phyloP scores from a whole-genome alignment of 1,140 invertebrate species.

The Doryteuthis pealeii region DNA sequence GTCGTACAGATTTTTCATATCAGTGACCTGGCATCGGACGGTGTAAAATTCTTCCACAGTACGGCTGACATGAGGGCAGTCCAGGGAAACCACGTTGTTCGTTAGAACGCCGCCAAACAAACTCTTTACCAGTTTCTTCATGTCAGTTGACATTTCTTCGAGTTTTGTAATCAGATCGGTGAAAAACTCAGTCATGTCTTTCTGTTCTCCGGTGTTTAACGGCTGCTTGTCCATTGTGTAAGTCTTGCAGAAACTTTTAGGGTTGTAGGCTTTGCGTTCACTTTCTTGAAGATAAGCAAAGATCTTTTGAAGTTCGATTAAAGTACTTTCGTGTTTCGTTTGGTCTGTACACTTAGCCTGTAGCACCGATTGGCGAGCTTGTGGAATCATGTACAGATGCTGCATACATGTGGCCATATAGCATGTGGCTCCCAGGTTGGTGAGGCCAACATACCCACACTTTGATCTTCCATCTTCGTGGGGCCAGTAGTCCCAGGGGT shows the following conservation, averaged over 20 bases:
- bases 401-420: constrained; percentile 98
- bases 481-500: constrained; percentile 97
- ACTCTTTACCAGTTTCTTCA: constrained; percentile 87
- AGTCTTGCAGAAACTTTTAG: constrained; percentile 90
- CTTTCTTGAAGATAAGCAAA: constrained; percentile 93
- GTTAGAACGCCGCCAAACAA: constrained; percentile 90
- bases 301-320: constrained; percentile 89
- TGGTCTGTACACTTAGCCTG: constrained; percentile 67
- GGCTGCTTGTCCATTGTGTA: constrained; percentile 94
- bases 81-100: constrained; percentile 89
- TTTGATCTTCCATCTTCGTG: constrained; percentile 90
- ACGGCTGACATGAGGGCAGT: constrained; percentile 90
- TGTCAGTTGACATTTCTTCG: constrained; percentile 90
- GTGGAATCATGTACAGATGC: constrained; percentile 95
- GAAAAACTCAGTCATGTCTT: constrained; percentile 98
- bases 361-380: constrained; percentile 80
- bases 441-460: constrained; percentile 91
- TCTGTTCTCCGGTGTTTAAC: constrained; percentile 93
- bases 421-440: constrained; percentile 94
- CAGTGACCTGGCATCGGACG: constrained; percentile 90
- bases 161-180: constrained; percentile 93
- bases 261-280: constrained; percentile 93
- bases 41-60: constrained; percentile 96
- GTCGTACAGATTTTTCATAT: constrained; percentile 94
- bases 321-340: constrained; percentile 77